Evolutionary conservation across 2,888 invertebrate genomes (phyloP).

Genomic region (Drosophila acutilabella): DNA sequence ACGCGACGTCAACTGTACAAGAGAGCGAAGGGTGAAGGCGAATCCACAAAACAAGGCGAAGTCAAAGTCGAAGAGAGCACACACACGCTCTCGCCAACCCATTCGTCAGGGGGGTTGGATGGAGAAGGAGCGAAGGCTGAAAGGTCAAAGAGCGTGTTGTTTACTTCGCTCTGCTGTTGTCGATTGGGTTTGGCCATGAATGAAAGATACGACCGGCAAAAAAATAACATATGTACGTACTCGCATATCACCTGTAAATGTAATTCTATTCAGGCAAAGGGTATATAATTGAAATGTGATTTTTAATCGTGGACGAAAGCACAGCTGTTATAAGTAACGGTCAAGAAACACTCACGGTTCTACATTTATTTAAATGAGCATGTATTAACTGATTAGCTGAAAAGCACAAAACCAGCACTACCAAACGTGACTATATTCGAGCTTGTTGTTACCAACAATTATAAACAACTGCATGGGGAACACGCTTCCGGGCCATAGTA

Average conservation of each 20-base stretch:
- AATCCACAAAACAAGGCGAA: constrained; percentile 13
- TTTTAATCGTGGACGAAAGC: not conserved
- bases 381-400: not conserved
- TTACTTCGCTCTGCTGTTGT: constrained; percentile 50
- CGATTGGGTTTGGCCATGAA: constrained; percentile 62
- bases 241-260: not conserved
- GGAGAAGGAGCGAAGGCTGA: constrained; percentile 16
- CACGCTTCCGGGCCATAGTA: constrained; percentile 43
- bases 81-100: constrained; percentile 2
- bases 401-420: not conserved
- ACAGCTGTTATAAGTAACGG: not conserved
- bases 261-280: too few species aligned
- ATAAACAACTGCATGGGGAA: constrained; percentile 25
- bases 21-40: constrained; percentile 26
- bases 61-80: constrained; percentile 29
- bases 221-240: constrained; percentile 16
- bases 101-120: not conserved
- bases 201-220: constrained; percentile 68
- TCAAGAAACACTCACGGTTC: too few species aligned
- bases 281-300: not conserved
- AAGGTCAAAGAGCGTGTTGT: constrained; percentile 76
- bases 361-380: too few species aligned
- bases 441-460: constrained; percentile 9
- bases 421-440: constrained; percentile 3
- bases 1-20: constrained; percentile 62